Evolutionary conservation across 2,888 invertebrate genomes (phyloP).

Genomic region (Ophioninae sp.): DNA sequence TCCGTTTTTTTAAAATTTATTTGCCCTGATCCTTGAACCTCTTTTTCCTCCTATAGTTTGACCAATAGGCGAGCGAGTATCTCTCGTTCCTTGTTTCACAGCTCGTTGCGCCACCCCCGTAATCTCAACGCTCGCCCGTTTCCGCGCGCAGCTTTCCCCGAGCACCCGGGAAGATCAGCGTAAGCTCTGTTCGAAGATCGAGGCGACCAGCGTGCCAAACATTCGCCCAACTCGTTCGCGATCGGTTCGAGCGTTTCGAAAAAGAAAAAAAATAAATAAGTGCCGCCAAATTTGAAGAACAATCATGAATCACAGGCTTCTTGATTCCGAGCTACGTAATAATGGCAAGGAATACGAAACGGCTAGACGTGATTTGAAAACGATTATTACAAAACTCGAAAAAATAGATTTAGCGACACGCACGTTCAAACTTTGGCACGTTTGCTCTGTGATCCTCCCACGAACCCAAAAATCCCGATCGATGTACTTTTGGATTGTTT

Average conservation of each 20-base stretch:
- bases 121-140: constrained; percentile 56
- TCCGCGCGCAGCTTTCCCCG: constrained; percentile 63
- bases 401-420: constrained; percentile 56
- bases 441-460: constrained; percentile 59
- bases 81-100: constrained; percentile 73
- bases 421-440: constrained; percentile 61
- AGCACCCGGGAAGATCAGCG: constrained; percentile 1
- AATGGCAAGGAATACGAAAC: constrained; percentile 65
- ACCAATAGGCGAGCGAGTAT: constrained; percentile 44
- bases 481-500: constrained; percentile 65
- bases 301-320: constrained; percentile 68
- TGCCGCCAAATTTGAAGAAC: too few relatives aligned
- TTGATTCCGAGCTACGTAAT: constrained; percentile 27
- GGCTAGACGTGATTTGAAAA: constrained; percentile 70
- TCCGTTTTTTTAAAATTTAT: constrained; percentile 22
- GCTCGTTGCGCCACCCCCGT: constrained; percentile 69
- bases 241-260: not conserved
- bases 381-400: constrained; percentile 68
- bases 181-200: not conserved
- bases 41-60: constrained; percentile 29
- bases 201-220: constrained; percentile 38
- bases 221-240: constrained; percentile 47
- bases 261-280: too few relatives aligned
- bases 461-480: constrained; percentile 50
- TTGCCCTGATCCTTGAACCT: constrained; percentile 19